Conservation (phyloP, 1,140 invertebrate genomes). For the Tetragnatha versicolor region DNA sequence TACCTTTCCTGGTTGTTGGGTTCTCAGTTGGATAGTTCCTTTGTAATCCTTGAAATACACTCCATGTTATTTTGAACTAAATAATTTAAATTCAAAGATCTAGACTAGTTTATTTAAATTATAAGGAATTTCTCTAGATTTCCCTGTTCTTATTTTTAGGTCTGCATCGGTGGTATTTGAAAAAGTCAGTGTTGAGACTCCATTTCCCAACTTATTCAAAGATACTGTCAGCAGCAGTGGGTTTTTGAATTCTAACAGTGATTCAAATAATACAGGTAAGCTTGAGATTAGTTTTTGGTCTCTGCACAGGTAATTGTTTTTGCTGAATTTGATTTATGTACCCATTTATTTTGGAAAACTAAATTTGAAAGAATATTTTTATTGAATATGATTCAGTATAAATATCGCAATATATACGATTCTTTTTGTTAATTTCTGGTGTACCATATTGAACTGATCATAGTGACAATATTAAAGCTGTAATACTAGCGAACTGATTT, state of each 20-base stretch:
- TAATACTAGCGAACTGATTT: no score
- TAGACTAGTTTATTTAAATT: no score
- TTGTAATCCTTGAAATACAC: no score
- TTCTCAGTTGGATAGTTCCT: no score
- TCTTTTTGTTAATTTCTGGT: background rate
- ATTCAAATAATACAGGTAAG: background rate
- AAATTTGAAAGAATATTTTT: background rate
- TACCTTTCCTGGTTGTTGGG: no score
- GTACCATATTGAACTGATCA: no score
- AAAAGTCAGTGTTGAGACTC: slow-evolving; percentile 11
- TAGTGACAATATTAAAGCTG: no score
- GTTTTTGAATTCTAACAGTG: background rate
- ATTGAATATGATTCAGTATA: background rate
- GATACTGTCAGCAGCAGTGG: background rate
- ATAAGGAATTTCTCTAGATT: no score
- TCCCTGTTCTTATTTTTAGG: background rate
- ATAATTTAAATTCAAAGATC: no score
- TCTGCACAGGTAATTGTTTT: background rate
- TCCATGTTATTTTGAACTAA: no score
- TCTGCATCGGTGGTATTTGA: slow-evolving; percentile 18
- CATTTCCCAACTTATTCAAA: slow-evolving; percentile 37
- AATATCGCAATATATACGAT: no score
- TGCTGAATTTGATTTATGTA: background rate
- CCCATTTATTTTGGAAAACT: background rate
- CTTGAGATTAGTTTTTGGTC: background rate